Percentiles rank a stretch among this genome's conserved stretches.
Conservation (phyloP, 1,140 invertebrate genomes). For the Bombyx mandarina region DNA sequence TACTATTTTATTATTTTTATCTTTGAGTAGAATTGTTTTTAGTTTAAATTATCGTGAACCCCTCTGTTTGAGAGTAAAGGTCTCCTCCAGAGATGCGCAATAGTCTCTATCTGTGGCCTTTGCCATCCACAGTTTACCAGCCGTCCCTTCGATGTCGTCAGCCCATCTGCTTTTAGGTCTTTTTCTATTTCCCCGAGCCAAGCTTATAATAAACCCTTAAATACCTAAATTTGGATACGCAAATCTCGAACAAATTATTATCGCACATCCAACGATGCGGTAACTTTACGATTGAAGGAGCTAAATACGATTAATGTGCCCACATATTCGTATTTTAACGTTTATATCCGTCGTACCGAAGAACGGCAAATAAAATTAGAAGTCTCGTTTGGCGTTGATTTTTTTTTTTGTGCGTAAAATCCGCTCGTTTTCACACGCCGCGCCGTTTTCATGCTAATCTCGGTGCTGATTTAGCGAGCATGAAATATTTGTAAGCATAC, state of each 20-base stretch:
- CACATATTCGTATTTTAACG: constrained; percentile 22
- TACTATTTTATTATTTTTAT: too few relatives aligned
- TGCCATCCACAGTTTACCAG: too few relatives aligned
- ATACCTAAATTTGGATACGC: neutral
- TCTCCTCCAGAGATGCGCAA: too few relatives aligned
- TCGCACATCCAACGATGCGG: neutral
- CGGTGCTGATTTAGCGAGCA: constrained; percentile 36
- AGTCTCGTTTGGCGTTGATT: constrained; percentile 3
- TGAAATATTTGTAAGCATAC: constrained; percentile 48
- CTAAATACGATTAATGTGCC: constrained; percentile 1
- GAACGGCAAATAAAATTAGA: constrained; percentile 19
- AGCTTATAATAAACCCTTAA: too few relatives aligned
- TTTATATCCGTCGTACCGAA: constrained; percentile 13
- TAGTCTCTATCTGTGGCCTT: too few relatives aligned
- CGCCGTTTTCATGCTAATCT: constrained; percentile 53
- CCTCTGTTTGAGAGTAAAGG: too few relatives aligned
- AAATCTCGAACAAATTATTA: neutral
- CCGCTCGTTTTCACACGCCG: constrained; percentile 16
- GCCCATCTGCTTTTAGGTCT: too few relatives aligned
- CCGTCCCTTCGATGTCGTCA: too few relatives aligned
- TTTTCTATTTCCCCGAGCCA: too few relatives aligned
- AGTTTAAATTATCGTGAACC: too few relatives aligned
- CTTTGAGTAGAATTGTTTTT: too few relatives aligned
- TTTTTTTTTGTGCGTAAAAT: neutral
- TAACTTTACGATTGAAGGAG: constrained; percentile 1